Base-by-base conservation (phyloP, 2,888 invertebrate species). In the Dyspetes luteomarginatus region DNA sequence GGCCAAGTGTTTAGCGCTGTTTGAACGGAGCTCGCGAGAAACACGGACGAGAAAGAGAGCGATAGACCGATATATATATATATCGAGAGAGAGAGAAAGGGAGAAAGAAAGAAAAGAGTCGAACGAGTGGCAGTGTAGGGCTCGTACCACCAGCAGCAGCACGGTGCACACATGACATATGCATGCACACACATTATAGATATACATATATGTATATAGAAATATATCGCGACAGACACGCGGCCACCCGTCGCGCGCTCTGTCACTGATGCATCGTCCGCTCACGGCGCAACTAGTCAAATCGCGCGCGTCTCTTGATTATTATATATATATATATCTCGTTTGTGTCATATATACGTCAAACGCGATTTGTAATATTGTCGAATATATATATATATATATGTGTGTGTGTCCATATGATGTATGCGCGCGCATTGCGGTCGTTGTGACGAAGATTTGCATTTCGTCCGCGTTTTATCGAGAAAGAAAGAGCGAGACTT, bases 201-300 rank as follows among this genome's bases (percentile, higher is more conserved):
- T 56, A 4, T 28, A 41, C 19, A 17, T 64, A 26, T 24, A 52
- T 41, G 12, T 12, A 41, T n/a, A 30, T 15, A 15, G 3, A 17
- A 12, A 22, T 5, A 48, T 62, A 41, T 28, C 15, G n/a, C 17
- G 43, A 64, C 24, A 73, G 36, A 15, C 52, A 64, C 64, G 64
- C 73, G 43, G 28, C 36, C 55, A 56, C 15, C 22, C 41, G 15
- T 64, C 24, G 58, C 28, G 22, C 71, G 62, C 41, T 64, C 45
- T 73, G 67, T 75, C 65, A 75, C 48, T 58, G 65, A 67, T 45
- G 65, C 67, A 67, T 75, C 67, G 67, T 56, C 58, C 52, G 75
- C 67, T 58, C 58, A 71, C 71, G 58, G 71, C 71, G 71, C 48
- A 58, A 58, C 71, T 48, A 48, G 71, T 71, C 58, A 71, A 58